Conservation (phyloP, 92 coral and sea anemone species). For the Umimayanthus chanpuru region DNA sequence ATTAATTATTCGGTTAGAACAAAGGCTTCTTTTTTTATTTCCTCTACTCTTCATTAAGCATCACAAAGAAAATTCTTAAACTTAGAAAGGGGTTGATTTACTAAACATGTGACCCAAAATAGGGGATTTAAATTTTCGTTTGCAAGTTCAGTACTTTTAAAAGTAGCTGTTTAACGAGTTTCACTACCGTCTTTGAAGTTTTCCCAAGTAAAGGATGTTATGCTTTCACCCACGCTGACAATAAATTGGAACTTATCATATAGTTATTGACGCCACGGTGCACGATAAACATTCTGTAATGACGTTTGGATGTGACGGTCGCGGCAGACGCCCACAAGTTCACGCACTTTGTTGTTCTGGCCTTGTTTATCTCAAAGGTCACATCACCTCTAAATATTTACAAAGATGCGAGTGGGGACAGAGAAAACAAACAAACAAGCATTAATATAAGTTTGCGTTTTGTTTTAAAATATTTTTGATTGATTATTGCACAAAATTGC, state of each 20-base stretch:
- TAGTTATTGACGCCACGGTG: neutral
- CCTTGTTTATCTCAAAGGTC: neutral
- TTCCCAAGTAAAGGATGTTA: neutral
- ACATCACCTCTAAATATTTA: constrained; percentile 20
- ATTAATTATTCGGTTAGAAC: neutral
- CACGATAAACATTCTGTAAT: neutral
- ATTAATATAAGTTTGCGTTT: neutral
- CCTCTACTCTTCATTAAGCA: neutral
- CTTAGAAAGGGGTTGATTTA: neutral
- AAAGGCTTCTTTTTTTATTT: neutral
- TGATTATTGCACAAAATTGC: neutral
- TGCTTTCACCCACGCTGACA: neutral
- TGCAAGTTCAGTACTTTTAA: neutral
- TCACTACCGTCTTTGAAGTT: neutral
- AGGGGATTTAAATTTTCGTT: neutral
- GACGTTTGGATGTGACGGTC: constrained; percentile 22
- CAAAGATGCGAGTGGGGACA: neutral
- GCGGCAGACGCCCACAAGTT: neutral
- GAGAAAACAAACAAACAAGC: neutral
- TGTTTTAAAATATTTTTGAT: neutral
- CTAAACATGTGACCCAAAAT: neutral
- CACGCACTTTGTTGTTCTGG: neutral
- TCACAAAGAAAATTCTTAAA: neutral
- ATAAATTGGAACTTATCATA: neutral
- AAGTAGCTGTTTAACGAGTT: neutral